These are phyloP conservation scores for Macrotrachela quadricornifera DNA, from an alignment of 1,140 invertebrate genomes.

Conservation along the genomic window DNA sequence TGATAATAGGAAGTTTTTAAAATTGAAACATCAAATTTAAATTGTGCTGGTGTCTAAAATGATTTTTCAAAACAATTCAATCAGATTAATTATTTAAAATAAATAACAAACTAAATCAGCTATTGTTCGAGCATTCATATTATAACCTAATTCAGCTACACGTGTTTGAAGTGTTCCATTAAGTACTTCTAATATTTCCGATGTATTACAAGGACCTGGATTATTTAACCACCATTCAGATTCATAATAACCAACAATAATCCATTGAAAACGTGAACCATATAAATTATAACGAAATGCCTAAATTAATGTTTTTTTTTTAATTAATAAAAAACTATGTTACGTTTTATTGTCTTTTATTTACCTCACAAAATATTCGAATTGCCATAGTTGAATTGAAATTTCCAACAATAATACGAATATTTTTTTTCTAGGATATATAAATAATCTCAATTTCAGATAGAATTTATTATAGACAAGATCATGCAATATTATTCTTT, in stretches of 20 bases:
- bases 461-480: no score
- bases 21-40: no score
- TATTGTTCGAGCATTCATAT: no score
- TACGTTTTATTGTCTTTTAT: no score
- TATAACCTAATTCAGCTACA: neutral
- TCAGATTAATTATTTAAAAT: no score
- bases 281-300: slow-evolving; percentile 36
- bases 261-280: slow-evolving; percentile 81
- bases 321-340: no score
- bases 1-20: no score
- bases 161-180: slow-evolving; percentile 38
- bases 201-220: slow-evolving; percentile 39
- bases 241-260: slow-evolving; percentile 49
- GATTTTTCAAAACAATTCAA: no score
- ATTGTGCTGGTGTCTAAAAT: no score
- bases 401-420: slow-evolving; percentile 2
- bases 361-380: slow-evolving; percentile 6
- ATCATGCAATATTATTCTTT: no score
- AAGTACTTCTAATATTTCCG: slow-evolving; percentile 54
- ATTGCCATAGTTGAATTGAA: neutral
- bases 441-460: neutral
- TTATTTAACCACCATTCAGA: slow-evolving; percentile 10
- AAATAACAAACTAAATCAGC: no score
- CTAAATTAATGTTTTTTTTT: no score
- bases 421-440: neutral